A percentile compares a stretch with the other conserved stretches of the same genome.
Conservation (phyloP, 2,888 invertebrate species). For the Phyllotreta striolata region DNA sequence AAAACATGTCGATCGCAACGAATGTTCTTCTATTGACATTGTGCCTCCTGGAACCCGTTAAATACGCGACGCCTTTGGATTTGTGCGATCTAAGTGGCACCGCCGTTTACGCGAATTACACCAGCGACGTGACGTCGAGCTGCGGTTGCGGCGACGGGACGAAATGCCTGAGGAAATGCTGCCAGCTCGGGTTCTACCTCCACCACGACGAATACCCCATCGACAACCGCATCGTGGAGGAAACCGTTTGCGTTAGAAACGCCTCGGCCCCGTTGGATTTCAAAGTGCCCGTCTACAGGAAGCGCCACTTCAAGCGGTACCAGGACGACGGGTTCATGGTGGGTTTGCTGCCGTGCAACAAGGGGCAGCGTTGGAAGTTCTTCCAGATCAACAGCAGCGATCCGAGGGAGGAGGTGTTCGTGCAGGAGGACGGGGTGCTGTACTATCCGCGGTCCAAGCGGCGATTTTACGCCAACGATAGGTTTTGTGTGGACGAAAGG, state of each 20-base stretch:
- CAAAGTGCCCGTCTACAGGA: constrained; percentile 30
- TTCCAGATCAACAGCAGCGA: constrained; percentile 36
- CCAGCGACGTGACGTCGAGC: constrained; percentile 19
- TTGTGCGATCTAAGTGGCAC: constrained; percentile 17
- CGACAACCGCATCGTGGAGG: background rate
- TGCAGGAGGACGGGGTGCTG: constrained; percentile 47
- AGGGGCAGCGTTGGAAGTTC: constrained; percentile 27
- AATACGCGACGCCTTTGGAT: background rate
- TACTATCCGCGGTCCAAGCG: constrained; percentile 39
- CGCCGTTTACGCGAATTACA: constrained; percentile 32
- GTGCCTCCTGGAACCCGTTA: background rate
- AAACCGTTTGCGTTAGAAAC: constrained; percentile 19
- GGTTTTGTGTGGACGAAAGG: constrained; percentile 44
- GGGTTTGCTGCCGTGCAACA: constrained; percentile 34
- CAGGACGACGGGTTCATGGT: constrained; percentile 23
- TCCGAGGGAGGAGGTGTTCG: constrained; percentile 42
- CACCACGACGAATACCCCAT: constrained; percentile 27
- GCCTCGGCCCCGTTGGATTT: constrained; percentile 23
- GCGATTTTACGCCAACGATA: constrained; percentile 38
- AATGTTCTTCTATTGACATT: background rate
- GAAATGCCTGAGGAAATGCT: constrained; percentile 45
- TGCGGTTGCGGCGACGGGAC: constrained; percentile 36
- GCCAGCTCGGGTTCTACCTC: constrained; percentile 41
- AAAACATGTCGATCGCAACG: too few relatives aligned
- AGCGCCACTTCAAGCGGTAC: constrained; percentile 11